These are phyloP conservation scores for Daphoenositta chrysoptera DNA, from an alignment of 2,113 vertebrate species.

Conservation along the genomic window DNA sequence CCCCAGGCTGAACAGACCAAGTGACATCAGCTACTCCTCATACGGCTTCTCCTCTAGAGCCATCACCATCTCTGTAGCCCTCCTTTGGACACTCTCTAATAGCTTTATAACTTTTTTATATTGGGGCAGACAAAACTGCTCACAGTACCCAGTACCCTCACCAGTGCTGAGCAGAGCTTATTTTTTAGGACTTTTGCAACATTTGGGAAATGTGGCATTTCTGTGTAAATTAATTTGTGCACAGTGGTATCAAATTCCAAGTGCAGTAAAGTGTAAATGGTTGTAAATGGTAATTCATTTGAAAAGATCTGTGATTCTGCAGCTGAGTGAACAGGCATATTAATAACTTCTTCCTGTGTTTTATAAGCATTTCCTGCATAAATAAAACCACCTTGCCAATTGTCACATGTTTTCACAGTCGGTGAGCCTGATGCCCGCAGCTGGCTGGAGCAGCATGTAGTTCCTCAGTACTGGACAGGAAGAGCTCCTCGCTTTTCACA, in stretches of 20 bases:
- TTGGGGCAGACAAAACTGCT: neutral
- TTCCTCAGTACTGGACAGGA: conserved; percentile 89
- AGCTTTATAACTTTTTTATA: neutral
- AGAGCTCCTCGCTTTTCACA: conserved; percentile 83
- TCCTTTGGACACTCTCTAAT: neutral
- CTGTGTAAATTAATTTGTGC: neutral
- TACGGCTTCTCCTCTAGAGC: rapidly evolving
- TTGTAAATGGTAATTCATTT: neutral
- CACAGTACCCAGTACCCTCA: neutral
- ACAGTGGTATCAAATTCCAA: neutral
- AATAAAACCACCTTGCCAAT: neutral
- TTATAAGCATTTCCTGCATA: neutral
- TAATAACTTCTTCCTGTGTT: neutral
- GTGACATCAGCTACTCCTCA: neutral
- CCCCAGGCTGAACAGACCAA: neutral
- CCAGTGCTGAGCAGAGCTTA: neutral
- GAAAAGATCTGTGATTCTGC: neutral
- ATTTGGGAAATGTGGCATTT: neutral
- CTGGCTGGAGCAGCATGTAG: conserved; percentile 91
- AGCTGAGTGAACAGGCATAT: neutral
- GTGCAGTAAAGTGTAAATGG: neutral
- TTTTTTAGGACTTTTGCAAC: neutral
- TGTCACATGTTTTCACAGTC: conserved; percentile 25
- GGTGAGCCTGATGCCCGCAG: conserved; percentile 83
- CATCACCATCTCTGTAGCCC: neutral